These are phyloP conservation scores for Rhopalosiphum padi DNA, from an alignment of 1,140 invertebrate genomes.

Conservation along the genomic window DNA sequence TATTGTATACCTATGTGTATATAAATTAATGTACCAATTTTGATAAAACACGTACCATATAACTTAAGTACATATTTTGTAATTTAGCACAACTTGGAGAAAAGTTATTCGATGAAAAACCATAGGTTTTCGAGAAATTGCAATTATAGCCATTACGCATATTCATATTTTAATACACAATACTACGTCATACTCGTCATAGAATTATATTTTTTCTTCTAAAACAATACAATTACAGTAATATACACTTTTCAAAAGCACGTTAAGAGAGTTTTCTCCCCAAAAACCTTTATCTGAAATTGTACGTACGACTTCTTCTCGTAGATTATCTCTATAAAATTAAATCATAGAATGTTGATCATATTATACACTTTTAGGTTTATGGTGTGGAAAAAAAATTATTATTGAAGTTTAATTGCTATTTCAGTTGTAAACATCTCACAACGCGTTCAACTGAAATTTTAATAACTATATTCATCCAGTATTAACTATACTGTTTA, in stretches of 20 bases:
- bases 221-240: neutral
- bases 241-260: neutral
- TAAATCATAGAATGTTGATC: too few relatives aligned
- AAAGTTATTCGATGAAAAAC: neutral
- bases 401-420: neutral
- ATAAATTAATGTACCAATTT: neutral
- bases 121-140: neutral
- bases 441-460: too few relatives aligned
- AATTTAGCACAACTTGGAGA: neutral
- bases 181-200: neutral
- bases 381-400: neutral
- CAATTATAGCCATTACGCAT: neutral
- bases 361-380: too few relatives aligned
- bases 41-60: neutral
- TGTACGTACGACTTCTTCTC: too few relatives aligned
- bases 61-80: neutral
- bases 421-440: neutral
- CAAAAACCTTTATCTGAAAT: neutral
- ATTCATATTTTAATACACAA: conserved; percentile 2
- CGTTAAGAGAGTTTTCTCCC: neutral
- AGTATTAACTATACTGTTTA: neutral
- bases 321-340: too few relatives aligned
- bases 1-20: neutral
- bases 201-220: neutral
- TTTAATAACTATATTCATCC: neutral